Evolutionary conservation across 2,888 invertebrate species (phyloP).

Genomic region (Listrodromus nycthemerus): DNA sequence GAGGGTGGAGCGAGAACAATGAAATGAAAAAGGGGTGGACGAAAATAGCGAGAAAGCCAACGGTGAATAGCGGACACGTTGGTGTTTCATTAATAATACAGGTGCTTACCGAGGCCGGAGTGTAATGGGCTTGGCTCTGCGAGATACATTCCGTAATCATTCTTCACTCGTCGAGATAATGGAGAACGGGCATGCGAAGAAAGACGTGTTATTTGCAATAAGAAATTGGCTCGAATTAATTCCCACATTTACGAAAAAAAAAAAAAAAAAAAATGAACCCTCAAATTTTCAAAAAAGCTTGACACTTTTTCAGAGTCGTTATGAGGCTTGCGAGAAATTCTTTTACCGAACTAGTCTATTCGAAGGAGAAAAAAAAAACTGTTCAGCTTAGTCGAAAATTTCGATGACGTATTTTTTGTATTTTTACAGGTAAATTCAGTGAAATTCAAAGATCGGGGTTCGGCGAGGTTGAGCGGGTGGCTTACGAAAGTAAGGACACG

Average conservation of each 20-base stretch:
- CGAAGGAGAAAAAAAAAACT: not conserved
- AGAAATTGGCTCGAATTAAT: constrained; percentile 26
- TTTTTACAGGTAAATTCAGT: too few species aligned
- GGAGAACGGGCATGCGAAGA: constrained; percentile 23
- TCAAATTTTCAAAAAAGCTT: not conserved
- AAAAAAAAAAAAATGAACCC: too few species aligned
- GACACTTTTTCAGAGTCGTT: too few species aligned
- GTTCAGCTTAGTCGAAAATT: not conserved
- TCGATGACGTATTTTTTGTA: not conserved
- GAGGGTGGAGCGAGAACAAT: constrained; percentile 19
- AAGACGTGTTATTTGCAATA: constrained; percentile 41
- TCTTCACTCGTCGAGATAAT: constrained; percentile 48
- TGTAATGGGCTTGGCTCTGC: constrained; percentile 18
- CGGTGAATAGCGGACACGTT: constrained; percentile 43
- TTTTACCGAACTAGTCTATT: not conserved
- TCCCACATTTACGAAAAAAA: too few species aligned
- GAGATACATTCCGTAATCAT: constrained; percentile 68
- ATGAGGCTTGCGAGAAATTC: not conserved
- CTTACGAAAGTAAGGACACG: constrained; percentile 59
- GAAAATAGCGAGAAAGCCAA: constrained; percentile 51
- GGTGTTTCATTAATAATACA: constrained; percentile 73
- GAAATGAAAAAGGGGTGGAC: constrained; percentile 31
- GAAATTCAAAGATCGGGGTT: not conserved
- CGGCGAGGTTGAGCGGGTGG: constrained; percentile 1
- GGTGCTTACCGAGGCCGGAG: constrained; percentile 49